Evolutionary conservation across 1,140 invertebrate genomes (phyloP).

Genomic region (Drosophila mayri): DNA sequence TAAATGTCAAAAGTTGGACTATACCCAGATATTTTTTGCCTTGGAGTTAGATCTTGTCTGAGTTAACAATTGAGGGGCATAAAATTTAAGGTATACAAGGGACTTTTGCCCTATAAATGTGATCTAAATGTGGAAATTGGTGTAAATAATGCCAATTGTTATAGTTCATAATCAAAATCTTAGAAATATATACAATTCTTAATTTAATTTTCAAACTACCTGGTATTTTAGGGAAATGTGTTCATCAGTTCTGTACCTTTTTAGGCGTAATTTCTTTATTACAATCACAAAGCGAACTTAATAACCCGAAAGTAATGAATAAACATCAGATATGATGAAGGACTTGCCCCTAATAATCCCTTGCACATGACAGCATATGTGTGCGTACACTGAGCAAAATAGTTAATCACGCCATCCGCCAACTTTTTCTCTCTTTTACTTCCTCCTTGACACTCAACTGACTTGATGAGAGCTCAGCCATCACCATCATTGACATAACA

Average conservation of each 20-base stretch:
- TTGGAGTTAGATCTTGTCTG: background rate
- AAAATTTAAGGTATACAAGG: no score
- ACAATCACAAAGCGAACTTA: constrained; percentile 13
- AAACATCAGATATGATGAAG: constrained; percentile 42
- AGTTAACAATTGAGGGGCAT: background rate
- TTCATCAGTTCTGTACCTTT: no score
- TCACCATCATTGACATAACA: constrained; percentile 57
- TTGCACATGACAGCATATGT: constrained; percentile 34
- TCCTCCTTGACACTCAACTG: constrained; percentile 21
- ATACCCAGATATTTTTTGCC: background rate
- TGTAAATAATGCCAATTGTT: no score
- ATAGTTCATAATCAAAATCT: no score
- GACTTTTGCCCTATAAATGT: no score
- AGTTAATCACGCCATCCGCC: background rate
- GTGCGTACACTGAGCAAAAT: constrained; percentile 20
- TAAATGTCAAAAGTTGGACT: constrained; percentile 21
- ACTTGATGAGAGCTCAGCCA: constrained; percentile 59
- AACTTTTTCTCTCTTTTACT: background rate
- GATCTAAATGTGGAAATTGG: no score
- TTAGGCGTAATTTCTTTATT: constrained; percentile 21
- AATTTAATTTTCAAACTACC: background rate
- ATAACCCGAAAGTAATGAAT: constrained; percentile 52
- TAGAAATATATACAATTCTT: background rate
- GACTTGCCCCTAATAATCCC: constrained; percentile 23
- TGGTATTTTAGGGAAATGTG: background rate